Evolutionary conservation across 2,888 invertebrate genomes (phyloP).

Genomic region (Autographa pulchrina): DNA sequence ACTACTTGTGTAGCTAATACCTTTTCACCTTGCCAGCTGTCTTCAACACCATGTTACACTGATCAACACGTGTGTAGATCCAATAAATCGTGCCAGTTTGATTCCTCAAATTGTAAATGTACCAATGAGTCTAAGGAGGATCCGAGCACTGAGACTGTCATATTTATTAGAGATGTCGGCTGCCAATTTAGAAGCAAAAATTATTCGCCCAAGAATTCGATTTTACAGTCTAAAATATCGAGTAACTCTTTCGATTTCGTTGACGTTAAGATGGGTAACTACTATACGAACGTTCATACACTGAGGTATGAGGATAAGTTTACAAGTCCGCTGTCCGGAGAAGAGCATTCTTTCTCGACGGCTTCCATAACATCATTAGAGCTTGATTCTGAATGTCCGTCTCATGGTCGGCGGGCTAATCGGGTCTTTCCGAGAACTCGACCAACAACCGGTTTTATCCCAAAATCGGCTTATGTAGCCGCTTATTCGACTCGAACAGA

Average conservation of each 20-base stretch:
- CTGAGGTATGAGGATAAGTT: conserved; percentile 77
- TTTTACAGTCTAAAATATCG: conserved; percentile 68
- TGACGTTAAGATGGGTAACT: conserved; percentile 67
- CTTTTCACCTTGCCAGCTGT: conserved; percentile 55
- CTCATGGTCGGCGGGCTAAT: conserved; percentile 63
- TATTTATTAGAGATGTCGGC: conserved; percentile 84
- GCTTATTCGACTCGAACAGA: conserved; percentile 58
- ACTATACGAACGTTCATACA: conserved; percentile 69
- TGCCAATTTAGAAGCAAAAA: conserved; percentile 79
- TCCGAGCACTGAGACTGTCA: conserved; percentile 68
- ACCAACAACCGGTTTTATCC: conserved; percentile 64
- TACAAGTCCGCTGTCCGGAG: conserved; percentile 69
- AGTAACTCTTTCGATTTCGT: conserved; percentile 70
- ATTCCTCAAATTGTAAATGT: conserved; percentile 62
- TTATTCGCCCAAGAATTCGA: conserved; percentile 62
- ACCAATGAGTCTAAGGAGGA: conserved; percentile 45
- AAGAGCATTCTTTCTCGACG: conserved; percentile 63
- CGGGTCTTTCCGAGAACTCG: conserved; percentile 30
- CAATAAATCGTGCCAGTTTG: conserved; percentile 81
- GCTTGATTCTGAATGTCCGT: conserved; percentile 68
- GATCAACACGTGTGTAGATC: conserved; percentile 58
- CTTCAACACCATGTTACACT: neutral
- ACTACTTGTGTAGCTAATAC: conserved; percentile 54
- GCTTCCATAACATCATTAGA: conserved; percentile 69
- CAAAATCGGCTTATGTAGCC: conserved; percentile 65